These are phyloP conservation scores for Molossus molossus DNA, from an alignment of 2,797 vertebrate species.

Conservation along the genomic window DNA sequence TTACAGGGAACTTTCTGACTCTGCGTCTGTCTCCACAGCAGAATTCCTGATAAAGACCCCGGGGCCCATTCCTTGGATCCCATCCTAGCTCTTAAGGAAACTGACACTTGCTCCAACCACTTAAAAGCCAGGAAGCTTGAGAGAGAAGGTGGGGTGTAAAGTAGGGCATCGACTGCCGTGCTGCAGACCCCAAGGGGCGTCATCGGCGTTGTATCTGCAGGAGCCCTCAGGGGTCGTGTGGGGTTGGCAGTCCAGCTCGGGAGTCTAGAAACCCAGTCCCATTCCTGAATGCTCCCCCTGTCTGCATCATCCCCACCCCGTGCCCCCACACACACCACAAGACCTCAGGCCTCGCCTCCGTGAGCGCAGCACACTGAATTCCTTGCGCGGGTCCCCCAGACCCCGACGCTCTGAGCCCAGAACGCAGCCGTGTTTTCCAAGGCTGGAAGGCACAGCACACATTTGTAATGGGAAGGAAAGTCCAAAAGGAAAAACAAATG, in stretches of 20 bases:
- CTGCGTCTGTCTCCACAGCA: not conserved
- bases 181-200: no score
- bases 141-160: not conserved
- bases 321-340: not conserved
- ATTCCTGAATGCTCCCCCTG: not conserved
- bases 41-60: slow-evolving; percentile 3
- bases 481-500: not conserved
- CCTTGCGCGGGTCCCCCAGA: not conserved
- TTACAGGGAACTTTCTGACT: not conserved
- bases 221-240: not conserved
- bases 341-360: not conserved
- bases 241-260: not conserved
- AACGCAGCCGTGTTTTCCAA: not conserved
- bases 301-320: not conserved
- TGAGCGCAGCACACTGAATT: not conserved
- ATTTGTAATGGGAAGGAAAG: slow-evolving; percentile 6
- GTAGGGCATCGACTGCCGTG: not conserved
- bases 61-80: slow-evolving; percentile 16
- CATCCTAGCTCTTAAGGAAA: slow-evolving; percentile 37
- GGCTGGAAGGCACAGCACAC: not conserved
- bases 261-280: not conserved
- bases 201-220: not conserved
- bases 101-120: not conserved
- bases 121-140: not conserved
- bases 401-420: not conserved